These are phyloP conservation scores for Cetonia aurata DNA, from an alignment of 2,888 invertebrate genomes.

Conservation along the genomic window DNA sequence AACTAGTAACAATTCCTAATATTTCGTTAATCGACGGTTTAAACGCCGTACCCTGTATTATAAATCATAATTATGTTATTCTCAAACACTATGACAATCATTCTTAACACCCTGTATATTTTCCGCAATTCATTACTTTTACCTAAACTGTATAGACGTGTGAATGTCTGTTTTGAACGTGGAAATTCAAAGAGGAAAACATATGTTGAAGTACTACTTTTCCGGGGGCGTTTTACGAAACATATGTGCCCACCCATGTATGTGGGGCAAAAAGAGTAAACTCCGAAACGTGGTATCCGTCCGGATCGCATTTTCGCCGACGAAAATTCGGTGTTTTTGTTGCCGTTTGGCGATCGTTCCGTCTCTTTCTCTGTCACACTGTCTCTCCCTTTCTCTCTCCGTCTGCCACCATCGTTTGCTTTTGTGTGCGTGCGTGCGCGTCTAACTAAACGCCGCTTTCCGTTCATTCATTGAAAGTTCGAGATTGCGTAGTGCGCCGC, in stretches of 20 bases:
- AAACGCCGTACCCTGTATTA: too few species aligned
- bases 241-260: constrained; percentile 10
- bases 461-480: constrained; percentile 55
- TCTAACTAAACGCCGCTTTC: constrained; percentile 49
- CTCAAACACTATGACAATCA: too few species aligned
- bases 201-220: constrained; percentile 20
- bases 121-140: neutral
- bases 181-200: neutral
- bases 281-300: constrained; percentile 9
- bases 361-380: neutral
- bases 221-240: constrained; percentile 30
- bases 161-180: neutral
- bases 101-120: too few species aligned
- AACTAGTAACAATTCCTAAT: too few species aligned
- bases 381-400: too few species aligned
- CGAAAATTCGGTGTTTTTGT: constrained; percentile 34
- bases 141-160: neutral
- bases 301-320: constrained; percentile 27
- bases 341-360: neutral
- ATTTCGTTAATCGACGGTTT: too few species aligned
- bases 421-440: constrained; percentile 50
- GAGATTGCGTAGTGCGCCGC: constrained; percentile 59
- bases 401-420: neutral
- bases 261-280: constrained; percentile 20
- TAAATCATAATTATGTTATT: too few species aligned